These are phyloP conservation scores for Engraulis encrasicolus DNA, from an alignment of 2,113 vertebrate genomes.

Conservation along the genomic window DNA sequence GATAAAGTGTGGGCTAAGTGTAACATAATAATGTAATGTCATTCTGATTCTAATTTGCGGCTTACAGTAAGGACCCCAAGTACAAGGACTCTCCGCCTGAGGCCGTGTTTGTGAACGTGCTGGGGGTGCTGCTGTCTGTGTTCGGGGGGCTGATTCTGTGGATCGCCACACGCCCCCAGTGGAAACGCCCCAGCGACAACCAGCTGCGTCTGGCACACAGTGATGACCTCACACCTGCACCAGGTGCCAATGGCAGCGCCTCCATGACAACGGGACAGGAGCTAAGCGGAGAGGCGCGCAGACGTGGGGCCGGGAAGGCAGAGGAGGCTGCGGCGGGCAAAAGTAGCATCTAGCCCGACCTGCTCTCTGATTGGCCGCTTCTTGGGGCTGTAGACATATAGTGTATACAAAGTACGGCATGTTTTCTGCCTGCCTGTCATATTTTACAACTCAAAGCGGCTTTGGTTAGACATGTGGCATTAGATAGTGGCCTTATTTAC, in stretches of 20 bases:
- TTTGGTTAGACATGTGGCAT: neutral
- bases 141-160: slow-evolving; percentile 87
- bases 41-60: neutral
- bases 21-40: neutral
- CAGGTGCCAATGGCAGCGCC: neutral
- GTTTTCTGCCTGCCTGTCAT: too few relatives aligned
- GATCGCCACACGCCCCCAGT: slow-evolving; percentile 85
- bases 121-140: slow-evolving; percentile 84
- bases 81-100: slow-evolving; percentile 86
- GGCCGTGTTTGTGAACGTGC: slow-evolving; percentile 84
- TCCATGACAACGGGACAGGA: slow-evolving; percentile 67
- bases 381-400: too few relatives aligned
- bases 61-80: slow-evolving; percentile 63
- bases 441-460: too few relatives aligned
- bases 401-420: too few relatives aligned
- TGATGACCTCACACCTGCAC: slow-evolving; percentile 55
- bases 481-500: neutral
- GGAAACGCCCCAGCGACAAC: slow-evolving; percentile 88
- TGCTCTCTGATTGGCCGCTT: neutral
- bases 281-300: slow-evolving; percentile 73
- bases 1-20: too few relatives aligned
- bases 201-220: slow-evolving; percentile 55
- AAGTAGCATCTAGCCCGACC: neutral
- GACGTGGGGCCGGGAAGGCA: slow-evolving; percentile 71
- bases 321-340: slow-evolving; percentile 66